phyloP scores from a whole-genome alignment of 1,140 invertebrate species.

The Heliconius hermathena region DNA sequence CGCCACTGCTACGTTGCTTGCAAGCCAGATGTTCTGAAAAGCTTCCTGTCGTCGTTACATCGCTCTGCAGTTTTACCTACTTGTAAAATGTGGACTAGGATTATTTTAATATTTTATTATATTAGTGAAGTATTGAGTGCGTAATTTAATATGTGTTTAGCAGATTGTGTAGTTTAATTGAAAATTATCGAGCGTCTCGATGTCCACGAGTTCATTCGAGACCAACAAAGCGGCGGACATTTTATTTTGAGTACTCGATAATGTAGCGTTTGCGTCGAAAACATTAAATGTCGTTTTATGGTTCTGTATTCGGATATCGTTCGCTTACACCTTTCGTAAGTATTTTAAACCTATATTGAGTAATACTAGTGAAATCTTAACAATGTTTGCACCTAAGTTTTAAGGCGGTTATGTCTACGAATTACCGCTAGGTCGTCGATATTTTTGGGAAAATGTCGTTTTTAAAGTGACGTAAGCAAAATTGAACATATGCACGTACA shows the following conservation, averaged over 20 bases:
- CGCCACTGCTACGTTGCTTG: conserved; percentile 81
- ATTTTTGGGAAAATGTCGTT: conserved; percentile 74
- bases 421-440: conserved; percentile 73
- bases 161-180: conserved; percentile 66
- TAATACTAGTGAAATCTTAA: conserved; percentile 56
- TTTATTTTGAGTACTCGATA: conserved; percentile 83
- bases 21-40: conserved; percentile 82
- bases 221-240: conserved; percentile 83
- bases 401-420: conserved; percentile 68
- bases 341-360: conserved; percentile 57
- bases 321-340: conserved; percentile 81
- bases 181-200: conserved; percentile 77
- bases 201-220: conserved; percentile 81
- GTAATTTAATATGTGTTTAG: conserved; percentile 72
- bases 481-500: conserved; percentile 56
- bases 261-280: conserved; percentile 82
- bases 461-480: conserved; percentile 75
- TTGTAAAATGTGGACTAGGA: conserved; percentile 77
- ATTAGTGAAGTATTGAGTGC: conserved; percentile 69
- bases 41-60: conserved; percentile 78
- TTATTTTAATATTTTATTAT: conserved; percentile 64
- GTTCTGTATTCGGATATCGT: conserved; percentile 78
- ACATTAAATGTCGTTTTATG: conserved; percentile 80
- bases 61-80: conserved; percentile 70
- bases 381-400: conserved; percentile 54